Percentiles rank a stretch among this genome's conserved stretches.
phyloP scores from a whole-genome alignment of 2,113 vertebrate species.

The Neopipo cinnamomea region DNA sequence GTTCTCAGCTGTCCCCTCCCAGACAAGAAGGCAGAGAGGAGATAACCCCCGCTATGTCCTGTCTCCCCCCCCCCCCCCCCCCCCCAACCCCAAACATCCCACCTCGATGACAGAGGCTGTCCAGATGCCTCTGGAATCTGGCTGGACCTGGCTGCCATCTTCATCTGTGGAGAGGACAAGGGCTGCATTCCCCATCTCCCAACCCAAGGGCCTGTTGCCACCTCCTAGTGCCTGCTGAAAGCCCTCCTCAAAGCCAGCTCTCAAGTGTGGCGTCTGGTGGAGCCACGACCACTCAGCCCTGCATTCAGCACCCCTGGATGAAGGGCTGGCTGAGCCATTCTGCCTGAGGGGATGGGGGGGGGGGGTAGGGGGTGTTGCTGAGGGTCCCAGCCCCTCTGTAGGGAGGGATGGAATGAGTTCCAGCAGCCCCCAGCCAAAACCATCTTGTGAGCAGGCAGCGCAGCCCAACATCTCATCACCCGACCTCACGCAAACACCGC shows the following conservation, averaged over 20 bases:
- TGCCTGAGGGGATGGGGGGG: neutral
- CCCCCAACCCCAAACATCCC: neutral
- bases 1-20: neutral
- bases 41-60: neutral
- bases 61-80: neutral
- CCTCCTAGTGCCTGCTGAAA: constrained; percentile 75
- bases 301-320: neutral
- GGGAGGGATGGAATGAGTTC: neutral
- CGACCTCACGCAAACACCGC: neutral
- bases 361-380: neutral
- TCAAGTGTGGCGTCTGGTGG: constrained; percentile 67
- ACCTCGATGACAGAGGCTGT: constrained; percentile 72
- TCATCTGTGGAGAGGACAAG: constrained; percentile 1
- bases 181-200: constrained; percentile 51
- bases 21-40: constrained; percentile 9
- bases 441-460: neutral
- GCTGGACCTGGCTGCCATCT: neutral
- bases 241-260: constrained; percentile 67
- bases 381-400: neutral
- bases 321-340: constrained; percentile 32
- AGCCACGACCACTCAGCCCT: constrained; percentile 77
- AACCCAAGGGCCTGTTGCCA: constrained; percentile 72
- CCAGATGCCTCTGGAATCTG: constrained; percentile 81
- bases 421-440: neutral
- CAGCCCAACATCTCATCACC: neutral